A percentile compares a stretch with the other conserved stretches of the same genome.
These are phyloP conservation scores for Xylocopa sonorina DNA, from an alignment of 1,140 invertebrate species.

Conservation along the genomic window DNA sequence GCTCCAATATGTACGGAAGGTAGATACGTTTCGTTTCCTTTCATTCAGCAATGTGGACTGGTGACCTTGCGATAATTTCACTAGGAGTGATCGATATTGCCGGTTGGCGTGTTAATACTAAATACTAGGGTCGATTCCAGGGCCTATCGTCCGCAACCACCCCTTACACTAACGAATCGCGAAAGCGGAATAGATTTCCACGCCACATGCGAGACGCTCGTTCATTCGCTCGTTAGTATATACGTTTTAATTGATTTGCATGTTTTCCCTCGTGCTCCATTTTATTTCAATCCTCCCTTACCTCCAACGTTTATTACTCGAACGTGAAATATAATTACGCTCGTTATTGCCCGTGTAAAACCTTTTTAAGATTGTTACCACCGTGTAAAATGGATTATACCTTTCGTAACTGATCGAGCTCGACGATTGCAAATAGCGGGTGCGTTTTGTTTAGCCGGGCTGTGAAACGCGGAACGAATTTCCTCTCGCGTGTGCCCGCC, in stretches of 20 bases:
- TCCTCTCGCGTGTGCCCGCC: slow-evolving; percentile 34
- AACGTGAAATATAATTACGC: neutral
- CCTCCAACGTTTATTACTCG: neutral
- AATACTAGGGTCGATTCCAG: slow-evolving; percentile 15
- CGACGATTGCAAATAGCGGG: too few relatives aligned
- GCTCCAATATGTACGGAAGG: neutral
- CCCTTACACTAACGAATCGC: neutral
- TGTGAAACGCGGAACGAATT: slow-evolving; percentile 9
- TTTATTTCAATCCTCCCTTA: neutral
- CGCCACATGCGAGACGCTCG: slow-evolving; percentile 15
- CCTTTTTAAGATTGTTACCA: neutral
- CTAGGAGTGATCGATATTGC: slow-evolving; percentile 57
- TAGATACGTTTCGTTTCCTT: slow-evolving; percentile 43
- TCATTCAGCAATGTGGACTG: slow-evolving; percentile 50
- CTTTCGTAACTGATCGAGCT: neutral
- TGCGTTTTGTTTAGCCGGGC: slow-evolving; percentile 23
- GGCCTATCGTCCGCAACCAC: neutral
- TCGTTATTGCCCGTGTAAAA: neutral
- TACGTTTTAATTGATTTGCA: neutral
- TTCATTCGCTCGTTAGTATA: neutral
- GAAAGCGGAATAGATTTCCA: slow-evolving; percentile 7
- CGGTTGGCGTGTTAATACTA: slow-evolving; percentile 33
- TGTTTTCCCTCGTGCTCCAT: rapidly evolving
- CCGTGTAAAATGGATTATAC: neutral
- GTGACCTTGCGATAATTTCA: slow-evolving; percentile 54